Conservation (phyloP, 92 coral and sea anemone genomes). For the Galaxea fascicularis region DNA sequence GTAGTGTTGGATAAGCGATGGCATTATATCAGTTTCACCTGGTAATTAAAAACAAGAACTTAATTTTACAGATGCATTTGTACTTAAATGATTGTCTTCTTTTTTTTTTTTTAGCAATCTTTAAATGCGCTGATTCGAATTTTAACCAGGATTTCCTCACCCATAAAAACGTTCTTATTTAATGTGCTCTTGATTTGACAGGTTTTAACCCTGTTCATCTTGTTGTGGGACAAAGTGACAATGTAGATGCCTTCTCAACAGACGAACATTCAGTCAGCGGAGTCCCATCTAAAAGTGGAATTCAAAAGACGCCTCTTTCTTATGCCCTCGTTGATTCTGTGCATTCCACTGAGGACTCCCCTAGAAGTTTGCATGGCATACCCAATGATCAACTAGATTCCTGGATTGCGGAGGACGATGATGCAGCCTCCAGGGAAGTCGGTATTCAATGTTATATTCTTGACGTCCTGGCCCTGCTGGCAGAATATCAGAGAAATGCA, state of each 20-base stretch:
- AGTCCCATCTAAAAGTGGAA: neutral
- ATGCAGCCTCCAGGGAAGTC: slow-evolving; percentile 2
- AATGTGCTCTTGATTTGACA: neutral
- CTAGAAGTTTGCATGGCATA: neutral
- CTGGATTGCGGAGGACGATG: neutral
- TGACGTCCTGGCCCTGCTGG: slow-evolving; percentile 59
- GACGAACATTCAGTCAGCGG: neutral
- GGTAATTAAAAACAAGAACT: too few relatives aligned
- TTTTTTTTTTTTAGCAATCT: too few relatives aligned
- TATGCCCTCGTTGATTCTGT: neutral
- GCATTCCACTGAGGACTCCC: slow-evolving; percentile 1
- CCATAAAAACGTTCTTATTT: neutral
- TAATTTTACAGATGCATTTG: too few relatives aligned
- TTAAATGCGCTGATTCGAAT: too few relatives aligned
- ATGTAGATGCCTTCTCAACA: slow-evolving; percentile 10
- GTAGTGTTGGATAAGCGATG: too few relatives aligned
- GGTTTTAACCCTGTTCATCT: slow-evolving; percentile 48
- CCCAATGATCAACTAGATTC: neutral
- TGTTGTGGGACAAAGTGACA: slow-evolving; percentile 37
- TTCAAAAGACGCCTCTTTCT: slow-evolving; percentile 3
- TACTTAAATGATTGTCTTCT: too few relatives aligned
- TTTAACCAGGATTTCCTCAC: too few relatives aligned
- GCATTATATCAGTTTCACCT: too few relatives aligned
- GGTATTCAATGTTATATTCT: slow-evolving; percentile 69
- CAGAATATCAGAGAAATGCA: slow-evolving; percentile 36